phyloP scores from a whole-genome alignment of 1,140 invertebrate genomes.

The Linepithema humile region DNA sequence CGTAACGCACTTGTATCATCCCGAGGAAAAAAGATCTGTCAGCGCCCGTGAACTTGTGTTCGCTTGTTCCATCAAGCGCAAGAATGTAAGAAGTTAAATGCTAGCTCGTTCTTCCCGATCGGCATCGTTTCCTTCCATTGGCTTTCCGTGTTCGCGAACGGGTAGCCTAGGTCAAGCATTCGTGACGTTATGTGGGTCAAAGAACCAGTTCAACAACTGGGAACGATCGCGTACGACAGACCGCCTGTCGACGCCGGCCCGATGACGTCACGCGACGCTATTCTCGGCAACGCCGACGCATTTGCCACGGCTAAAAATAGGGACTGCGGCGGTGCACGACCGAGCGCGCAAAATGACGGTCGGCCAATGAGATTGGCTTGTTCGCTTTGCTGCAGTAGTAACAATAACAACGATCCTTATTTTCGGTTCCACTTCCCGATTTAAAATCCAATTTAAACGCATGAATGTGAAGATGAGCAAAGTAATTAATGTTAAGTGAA shows the following conservation, averaged over 20 bases:
- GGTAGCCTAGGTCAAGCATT: constrained; percentile 54
- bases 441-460: not conserved
- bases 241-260: constrained; percentile 71
- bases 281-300: constrained; percentile 74
- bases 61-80: not conserved
- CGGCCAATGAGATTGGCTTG: constrained; percentile 48
- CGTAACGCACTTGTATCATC: too few species aligned
- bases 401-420: constrained; percentile 29
- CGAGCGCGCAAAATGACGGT: constrained; percentile 64
- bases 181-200: constrained; percentile 77
- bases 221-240: constrained; percentile 77
- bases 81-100: not conserved
- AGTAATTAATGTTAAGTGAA: not conserved
- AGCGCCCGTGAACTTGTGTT: not conserved
- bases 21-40: not conserved
- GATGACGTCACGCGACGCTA: constrained; percentile 78
- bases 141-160: not conserved
- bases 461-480: not conserved
- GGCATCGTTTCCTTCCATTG: constrained; percentile 30
- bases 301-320: constrained; percentile 73
- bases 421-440: constrained; percentile 4
- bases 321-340: constrained; percentile 59
- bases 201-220: constrained; percentile 77
- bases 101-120: not conserved
- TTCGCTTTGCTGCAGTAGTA: constrained; percentile 1